Conservation (phyloP, 2,888 invertebrate genomes). For the Orgyia antiqua region DNA sequence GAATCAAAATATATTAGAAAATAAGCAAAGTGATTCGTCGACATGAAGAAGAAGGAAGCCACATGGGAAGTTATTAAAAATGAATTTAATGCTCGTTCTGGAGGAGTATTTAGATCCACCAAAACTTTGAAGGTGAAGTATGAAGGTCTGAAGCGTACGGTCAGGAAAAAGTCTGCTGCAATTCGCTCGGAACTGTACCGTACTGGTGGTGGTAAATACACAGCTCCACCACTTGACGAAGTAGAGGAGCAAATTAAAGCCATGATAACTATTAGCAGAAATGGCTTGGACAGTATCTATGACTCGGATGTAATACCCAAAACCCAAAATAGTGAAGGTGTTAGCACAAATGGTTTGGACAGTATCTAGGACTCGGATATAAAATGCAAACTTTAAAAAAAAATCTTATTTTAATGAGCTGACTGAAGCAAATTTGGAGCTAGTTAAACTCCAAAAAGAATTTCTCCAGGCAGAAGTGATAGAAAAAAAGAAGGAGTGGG, state of each 20-base stretch:
- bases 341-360: too few species aligned
- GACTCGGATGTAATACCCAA: too few species aligned
- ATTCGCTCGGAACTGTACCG: conserved; percentile 4
- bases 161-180: conserved; percentile 6
- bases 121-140: too few species aligned
- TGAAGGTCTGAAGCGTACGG: conserved; percentile 4
- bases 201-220: neutral
- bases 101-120: conserved; percentile 2
- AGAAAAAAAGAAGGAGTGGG: conserved; percentile 5
- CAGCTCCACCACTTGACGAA: too few species aligned
- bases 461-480: conserved; percentile 3
- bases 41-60: too few species aligned
- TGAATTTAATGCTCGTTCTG: conserved; percentile 7
- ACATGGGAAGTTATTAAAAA: conserved; percentile 2
- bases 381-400: neutral
- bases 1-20: too few species aligned
- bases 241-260: too few species aligned
- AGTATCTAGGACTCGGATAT: too few species aligned
- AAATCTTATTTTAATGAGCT: conserved; percentile 3
- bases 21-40: too few species aligned
- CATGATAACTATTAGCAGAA: too few species aligned
- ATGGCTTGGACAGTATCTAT: too few species aligned
- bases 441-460: conserved; percentile 7
- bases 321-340: too few species aligned
- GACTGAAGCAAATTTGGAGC: conserved; percentile 3